Evolutionary conservation across 1,140 invertebrate genomes (phyloP), one percentile per base, ranked within the genome.

Genomic region (Druon quercuslanigerum): DNA sequence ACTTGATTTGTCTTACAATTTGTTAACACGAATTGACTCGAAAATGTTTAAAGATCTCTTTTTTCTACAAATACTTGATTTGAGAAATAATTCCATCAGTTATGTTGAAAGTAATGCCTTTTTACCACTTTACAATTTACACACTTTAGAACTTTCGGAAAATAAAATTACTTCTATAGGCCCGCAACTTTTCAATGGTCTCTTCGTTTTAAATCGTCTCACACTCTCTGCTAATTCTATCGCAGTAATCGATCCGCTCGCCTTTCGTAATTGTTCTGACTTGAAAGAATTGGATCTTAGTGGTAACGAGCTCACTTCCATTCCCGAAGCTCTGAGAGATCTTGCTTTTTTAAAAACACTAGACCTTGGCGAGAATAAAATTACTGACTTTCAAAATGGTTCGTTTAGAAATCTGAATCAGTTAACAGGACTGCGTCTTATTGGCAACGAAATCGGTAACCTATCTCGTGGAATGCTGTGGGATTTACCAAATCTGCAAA

Each of bases 201-300:
- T 97, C 19, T 96, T 95, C 89, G 95, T 97, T 17, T 90, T 98
- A 8, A 96, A 94, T 82, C 96, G 96, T 88, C 91, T 98, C 16
- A 96, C 95, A 12, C 91, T 98, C 1, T 97, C 97, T 84, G 96
- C 96, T 79, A 98, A 98, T 92, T 91, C 95, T 74, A 94, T 98
- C 16, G 94, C 94, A n/a, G 94, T 92, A 79, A 93, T 98, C 76
- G 96, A 97, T 87, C 91, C 93, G 13, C 94, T 96, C 82, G 95
- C 97, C n/a, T 98, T 98, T 85, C 95, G 94, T 90, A 99, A 97
- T 90, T 96, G 96, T 85, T 97, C 96, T 6, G 96, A 96, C 82
- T 91, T 98, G n/a, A 96, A 96, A 90, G 96, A 98, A 84, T 91
- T 99, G 4, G 96, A 97, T 91, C 92, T 98, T 25, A 96, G 96